A percentile compares a stretch with the other conserved stretches of the same genome.
Conservation (phyloP, 2,888 invertebrate genomes). For the Tethea ocularis region DNA sequence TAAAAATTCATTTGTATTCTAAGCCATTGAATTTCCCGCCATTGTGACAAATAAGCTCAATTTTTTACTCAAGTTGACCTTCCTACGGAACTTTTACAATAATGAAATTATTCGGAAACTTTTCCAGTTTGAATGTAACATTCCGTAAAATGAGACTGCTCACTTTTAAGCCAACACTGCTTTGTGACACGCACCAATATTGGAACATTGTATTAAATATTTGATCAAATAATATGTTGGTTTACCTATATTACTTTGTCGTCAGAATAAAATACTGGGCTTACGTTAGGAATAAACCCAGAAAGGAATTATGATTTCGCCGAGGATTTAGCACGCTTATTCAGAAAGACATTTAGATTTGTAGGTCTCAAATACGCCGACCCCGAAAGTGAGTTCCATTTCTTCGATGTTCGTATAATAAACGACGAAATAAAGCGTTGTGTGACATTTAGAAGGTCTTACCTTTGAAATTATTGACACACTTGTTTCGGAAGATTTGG, state of each 20-base stretch:
- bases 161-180: slow-evolving; percentile 11
- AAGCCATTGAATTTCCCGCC: slow-evolving; percentile 13
- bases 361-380: too few relatives aligned
- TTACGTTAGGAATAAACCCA: too few relatives aligned
- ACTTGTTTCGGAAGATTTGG: too few relatives aligned
- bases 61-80: slow-evolving; percentile 34
- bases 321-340: too few relatives aligned
- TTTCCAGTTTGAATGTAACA: slow-evolving; percentile 29
- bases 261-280: too few relatives aligned
- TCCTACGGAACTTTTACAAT: slow-evolving; percentile 34
- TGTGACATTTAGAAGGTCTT: too few relatives aligned
- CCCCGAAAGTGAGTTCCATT: too few relatives aligned
- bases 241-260: background rate
- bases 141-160: slow-evolving; percentile 30
- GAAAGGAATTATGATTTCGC: too few relatives aligned
- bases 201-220: background rate
- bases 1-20: slow-evolving; percentile 5
- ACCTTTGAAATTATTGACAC: too few relatives aligned
- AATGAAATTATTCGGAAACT: slow-evolving; percentile 43
- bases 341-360: too few relatives aligned
- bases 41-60: slow-evolving; percentile 35
- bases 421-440: too few relatives aligned
- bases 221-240: background rate
- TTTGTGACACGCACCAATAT: background rate
- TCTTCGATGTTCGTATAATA: too few relatives aligned